These are phyloP conservation scores for Diarsia rubi DNA, from an alignment of 2,888 invertebrate genomes.

Conservation along the genomic window DNA sequence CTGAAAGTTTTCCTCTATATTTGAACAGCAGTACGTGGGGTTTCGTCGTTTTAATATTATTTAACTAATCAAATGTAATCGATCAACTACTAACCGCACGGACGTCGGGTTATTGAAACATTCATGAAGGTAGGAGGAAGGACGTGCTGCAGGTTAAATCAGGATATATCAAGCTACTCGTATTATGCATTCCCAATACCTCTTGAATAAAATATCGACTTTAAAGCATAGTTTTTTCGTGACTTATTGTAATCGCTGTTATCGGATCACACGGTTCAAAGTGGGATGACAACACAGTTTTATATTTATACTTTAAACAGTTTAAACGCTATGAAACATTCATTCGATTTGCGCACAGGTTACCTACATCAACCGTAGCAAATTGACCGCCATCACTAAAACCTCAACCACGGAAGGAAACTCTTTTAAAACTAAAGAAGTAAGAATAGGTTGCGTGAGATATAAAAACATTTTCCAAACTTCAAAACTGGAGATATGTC, in stretches of 20 bases:
- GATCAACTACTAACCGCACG: conserved; percentile 17
- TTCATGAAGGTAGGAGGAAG: conserved; percentile 37
- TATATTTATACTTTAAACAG: neutral
- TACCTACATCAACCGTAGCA: neutral
- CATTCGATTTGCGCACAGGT: neutral
- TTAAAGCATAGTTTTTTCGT: conserved; percentile 15
- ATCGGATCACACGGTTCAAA: conserved; percentile 4
- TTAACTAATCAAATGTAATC: conserved; percentile 34
- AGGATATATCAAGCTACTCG: conserved; percentile 17
- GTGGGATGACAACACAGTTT: neutral
- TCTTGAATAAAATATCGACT: conserved; percentile 39
- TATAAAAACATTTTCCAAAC: conserved; percentile 1
- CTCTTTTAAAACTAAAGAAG: neutral
- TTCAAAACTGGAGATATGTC: conserved; percentile 4
- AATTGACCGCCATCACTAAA: neutral
- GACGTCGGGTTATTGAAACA: conserved; percentile 40
- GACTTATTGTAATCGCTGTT: conserved; percentile 3
- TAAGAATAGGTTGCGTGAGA: neutral
- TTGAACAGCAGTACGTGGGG: neutral
- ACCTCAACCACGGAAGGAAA: neutral
- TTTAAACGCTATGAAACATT: conserved; percentile 17
- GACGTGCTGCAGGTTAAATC: conserved; percentile 42
- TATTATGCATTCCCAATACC: conserved; percentile 36
- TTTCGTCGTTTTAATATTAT: conserved; percentile 21
- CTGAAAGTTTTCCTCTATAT: conserved; percentile 7